Base-by-base conservation (phyloP, 2,797 vertebrate genomes). In the Limnodromus scolopaceus region DNA sequence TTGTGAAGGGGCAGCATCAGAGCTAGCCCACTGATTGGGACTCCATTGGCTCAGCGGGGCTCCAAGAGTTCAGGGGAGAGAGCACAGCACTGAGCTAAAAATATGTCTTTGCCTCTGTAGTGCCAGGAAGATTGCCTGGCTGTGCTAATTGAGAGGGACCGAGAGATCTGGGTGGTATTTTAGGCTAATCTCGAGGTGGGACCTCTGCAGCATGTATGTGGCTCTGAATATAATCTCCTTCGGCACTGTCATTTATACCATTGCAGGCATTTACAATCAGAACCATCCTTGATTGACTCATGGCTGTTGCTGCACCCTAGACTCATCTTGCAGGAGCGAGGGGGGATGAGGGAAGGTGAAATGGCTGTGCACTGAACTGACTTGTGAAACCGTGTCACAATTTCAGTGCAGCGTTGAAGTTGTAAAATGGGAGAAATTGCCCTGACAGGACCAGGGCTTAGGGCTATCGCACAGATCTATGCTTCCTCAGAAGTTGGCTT, bases 11-110 rank as follows among this genome's bases (percentile, higher is more conserved):
- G 95, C 97, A 95, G 97, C 97, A 95, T 97, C 93, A 91, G 97
- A 88, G 92, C 94, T 89, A 96, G 96, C 93, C 97, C 94, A 94
- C 96, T 98, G 98, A 98, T 98, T 98, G 98, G 97, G 94, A 96
- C 97, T 98, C 94, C 91, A 96, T 97, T 54, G 96, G 97, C 98
- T 93, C 98, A 97, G 98, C 97, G 0, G 97, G 98, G 94, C 90
- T 97, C 97, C 94, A 15, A 34, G 94, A 93, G 93, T 94, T 97
- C 95, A 92, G 96, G 74, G 85, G 94, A 93, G 92, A 96, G 96
- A 97, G 96, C 85, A 68, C 87, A 92, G 97, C 86, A 75, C 82
- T 68, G 60, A 87, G 93, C 93, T 93, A 95, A 97, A 97, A 97
- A 98, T 95, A 96, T 0, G 71, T 72, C 92, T 71, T 82, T 76